A percentile compares a stretch with the other conserved stretches of the same genome.
These are phyloP conservation scores for Nemapogon koenigi DNA, from an alignment of 2,888 invertebrate genomes.

Conservation along the genomic window DNA sequence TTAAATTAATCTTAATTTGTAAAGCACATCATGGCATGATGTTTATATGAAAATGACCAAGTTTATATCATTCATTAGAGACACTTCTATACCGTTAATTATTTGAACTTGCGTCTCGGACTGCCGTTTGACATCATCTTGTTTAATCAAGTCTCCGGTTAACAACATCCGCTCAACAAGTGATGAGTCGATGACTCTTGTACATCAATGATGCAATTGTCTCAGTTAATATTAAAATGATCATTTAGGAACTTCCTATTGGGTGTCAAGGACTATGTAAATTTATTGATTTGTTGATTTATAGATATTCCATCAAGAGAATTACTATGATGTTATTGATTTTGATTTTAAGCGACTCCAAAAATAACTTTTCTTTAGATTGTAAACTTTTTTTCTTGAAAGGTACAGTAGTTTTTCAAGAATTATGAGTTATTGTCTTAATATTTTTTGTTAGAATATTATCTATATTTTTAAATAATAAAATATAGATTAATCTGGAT, in stretches of 20 bases:
- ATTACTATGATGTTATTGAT: no score
- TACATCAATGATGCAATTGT: conserved; percentile 54
- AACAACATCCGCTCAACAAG: conserved; percentile 57
- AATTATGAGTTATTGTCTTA: no score
- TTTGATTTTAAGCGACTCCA: no score
- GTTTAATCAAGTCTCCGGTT: conserved; percentile 55
- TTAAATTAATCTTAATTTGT: conserved; percentile 62
- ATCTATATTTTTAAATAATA: no score
- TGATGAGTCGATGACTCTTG: conserved; percentile 54
- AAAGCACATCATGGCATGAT: conserved; percentile 53
- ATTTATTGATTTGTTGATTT: no score
- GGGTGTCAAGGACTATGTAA: conserved; percentile 48
- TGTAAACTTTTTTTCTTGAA: no score
- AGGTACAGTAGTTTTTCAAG: no score
- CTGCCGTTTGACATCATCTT: conserved; percentile 57
- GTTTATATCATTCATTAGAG: conserved; percentile 60
- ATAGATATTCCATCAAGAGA: no score
- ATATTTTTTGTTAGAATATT: no score
- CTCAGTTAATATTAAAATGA: conserved; percentile 25
- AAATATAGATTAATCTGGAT: no score
- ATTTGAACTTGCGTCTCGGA: conserved; percentile 54
- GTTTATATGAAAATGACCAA: conserved; percentile 57
- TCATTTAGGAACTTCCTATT: conserved; percentile 52
- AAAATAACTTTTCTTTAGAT: no score
- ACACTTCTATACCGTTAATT: conserved; percentile 63